Evolutionary conservation across 1,140 invertebrate genomes (phyloP), one percentile per base, ranked within the genome.

Genomic region (Drosophila insularis): DNA sequence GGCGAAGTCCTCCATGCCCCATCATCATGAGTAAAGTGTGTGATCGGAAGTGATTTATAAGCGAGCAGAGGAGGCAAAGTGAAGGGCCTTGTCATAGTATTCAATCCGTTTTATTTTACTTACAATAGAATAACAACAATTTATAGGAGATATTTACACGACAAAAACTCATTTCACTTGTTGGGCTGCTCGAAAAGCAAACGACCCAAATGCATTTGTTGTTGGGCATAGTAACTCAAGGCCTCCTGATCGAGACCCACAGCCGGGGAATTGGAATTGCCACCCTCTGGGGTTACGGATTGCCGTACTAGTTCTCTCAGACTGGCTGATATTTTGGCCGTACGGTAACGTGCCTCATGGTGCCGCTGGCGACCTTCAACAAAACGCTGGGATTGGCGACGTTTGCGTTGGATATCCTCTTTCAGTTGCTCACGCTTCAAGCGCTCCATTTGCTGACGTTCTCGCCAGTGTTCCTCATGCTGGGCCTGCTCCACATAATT

Each of bases 401-500:
- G 61, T 39, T 91, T 91, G 1, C 77, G 67, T 21, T 84, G 68
- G 5, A 92, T 92, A 21, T 89, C 80, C 6, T 79, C 67, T 61
- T 81, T 77, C 1, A 92, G 68, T 54, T 91, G 80, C 27, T 90
- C 79, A 1, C 78, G 66, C 14, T 87, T 78, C 5, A 85, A 6
- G 1, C 75, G 73, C 58, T 92, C 91, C 21, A 68, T 32, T 35
- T 74, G 70, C 63, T 91, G 82, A 0, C 81, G 71, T 46, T 91
- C 91, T 0, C 84, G 81, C 84, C 81, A 92, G 61, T 92, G 90
- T 56, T 92, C 89, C 65, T 91, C 90, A 39, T 92, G 91, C 10
- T 91, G 75, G n/a, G 80, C 63, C 50, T 92, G 90, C 58, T 91
- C 86, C 58, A 90, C 43, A 8, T 90, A 80, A 63, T 92, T 92